These are phyloP conservation scores for Scomber scombrus DNA, from an alignment of 2,113 vertebrate genomes.

Conservation along the genomic window DNA sequence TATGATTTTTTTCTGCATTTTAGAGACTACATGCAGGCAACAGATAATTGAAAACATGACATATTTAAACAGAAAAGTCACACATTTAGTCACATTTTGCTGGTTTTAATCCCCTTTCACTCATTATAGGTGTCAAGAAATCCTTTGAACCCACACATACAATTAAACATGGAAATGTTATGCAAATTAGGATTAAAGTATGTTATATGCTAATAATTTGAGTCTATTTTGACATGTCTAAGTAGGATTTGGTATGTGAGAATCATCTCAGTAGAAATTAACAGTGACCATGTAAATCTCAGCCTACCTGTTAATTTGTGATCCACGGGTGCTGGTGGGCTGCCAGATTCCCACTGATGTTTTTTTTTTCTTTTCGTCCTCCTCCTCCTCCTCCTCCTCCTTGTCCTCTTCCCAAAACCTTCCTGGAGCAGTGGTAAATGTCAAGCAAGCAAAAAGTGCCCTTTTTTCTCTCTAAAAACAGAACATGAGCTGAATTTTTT, in stretches of 20 bases:
- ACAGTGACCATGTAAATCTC: not conserved
- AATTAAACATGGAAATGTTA: not conserved
- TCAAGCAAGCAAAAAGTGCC: slow-evolving; percentile 33
- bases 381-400: slow-evolving; percentile 22
- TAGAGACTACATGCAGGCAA: not conserved
- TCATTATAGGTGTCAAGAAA: not conserved
- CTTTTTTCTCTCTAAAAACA: slow-evolving; percentile 4
- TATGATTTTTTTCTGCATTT: not conserved
- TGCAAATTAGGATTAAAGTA: not conserved
- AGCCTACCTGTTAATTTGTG: slow-evolving; percentile 71
- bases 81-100: not conserved
- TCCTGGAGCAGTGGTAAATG: slow-evolving; percentile 16
- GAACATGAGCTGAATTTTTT: not conserved
- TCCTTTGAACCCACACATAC: not conserved
- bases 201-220: not conserved
- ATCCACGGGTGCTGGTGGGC: slow-evolving; percentile 40
- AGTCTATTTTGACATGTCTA: not conserved
- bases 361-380: slow-evolving; percentile 32
- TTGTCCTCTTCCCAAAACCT: slow-evolving; percentile 35
- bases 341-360: slow-evolving; percentile 61
- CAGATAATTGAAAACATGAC: not conserved
- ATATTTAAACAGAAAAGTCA: not conserved
- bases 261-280: not conserved
- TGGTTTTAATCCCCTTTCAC: not conserved
- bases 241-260: no score